Base-by-base conservation (phyloP, 2,888 invertebrate species). In the Eristalinus sepulchralis region DNA sequence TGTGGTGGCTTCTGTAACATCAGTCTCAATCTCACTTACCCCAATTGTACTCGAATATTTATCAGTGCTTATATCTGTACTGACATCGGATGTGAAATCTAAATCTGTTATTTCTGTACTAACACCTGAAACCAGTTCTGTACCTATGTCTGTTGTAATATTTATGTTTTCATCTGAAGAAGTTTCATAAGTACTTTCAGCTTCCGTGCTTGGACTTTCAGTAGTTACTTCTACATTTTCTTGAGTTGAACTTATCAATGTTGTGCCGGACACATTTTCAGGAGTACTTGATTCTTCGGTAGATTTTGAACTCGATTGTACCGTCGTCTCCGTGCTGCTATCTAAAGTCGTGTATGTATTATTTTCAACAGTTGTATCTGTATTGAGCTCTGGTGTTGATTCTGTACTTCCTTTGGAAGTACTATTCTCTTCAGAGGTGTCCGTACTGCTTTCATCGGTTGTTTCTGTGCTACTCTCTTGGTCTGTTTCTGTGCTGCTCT, bases 341-440 rank as follows among this genome's bases (percentile, higher is more conserved):
- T 55, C 39, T 10, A 13, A 34, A n/a, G 47, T 57, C 4, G 27
- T 78, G n/a, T 79, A 83, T 9, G 89, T 88, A 5, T 73, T 89
- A 20, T 83, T 63, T 36, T 77, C 89, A 72, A 89, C 84, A 10
- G 88, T 88, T 33, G 78, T 73, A 20, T 81, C 85, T n/a, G 89
- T 89, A 8, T 70, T 89, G n/a, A 80, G 57, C 27, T 83, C 89
- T 68, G 88, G 86, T 9, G 80, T 76, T 24, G 78, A 71, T 22
- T 80, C 84, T 27, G 89, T 89, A 6, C 80, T 88, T n/a, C n/a
- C n/a, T n/a, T n/a, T n/a, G n/a, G n/a, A n/a, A n/a, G 33, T 89
- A 5, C 79, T 88, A 27, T 83, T 67, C 10, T 78, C 89, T 67
- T 88, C 83, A 6, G 88, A 88, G 36, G 78, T 33, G 22, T 64